Evolutionary conservation across 2,113 vertebrate species (phyloP).

Genomic region (Phycodurus eques): DNA sequence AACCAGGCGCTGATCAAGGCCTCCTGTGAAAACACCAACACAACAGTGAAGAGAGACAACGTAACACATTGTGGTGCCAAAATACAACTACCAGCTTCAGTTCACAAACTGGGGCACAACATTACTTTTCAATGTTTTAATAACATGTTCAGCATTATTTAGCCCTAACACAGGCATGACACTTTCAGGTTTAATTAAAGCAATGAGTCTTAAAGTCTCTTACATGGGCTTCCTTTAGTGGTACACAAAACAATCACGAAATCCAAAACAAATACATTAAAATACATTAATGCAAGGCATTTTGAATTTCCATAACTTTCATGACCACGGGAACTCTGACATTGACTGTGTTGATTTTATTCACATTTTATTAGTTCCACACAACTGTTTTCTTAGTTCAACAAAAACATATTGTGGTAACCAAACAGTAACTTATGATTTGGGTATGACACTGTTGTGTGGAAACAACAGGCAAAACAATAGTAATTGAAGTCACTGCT

Average conservation of each 20-base stretch:
- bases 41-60: slow-evolving; percentile 7
- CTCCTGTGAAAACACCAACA: slow-evolving; percentile 75
- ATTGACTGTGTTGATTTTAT: background rate
- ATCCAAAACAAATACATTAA: too few relatives aligned
- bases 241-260: too few relatives aligned
- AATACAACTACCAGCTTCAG: slow-evolving; percentile 8
- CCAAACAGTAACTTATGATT: background rate
- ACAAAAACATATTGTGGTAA: too few relatives aligned
- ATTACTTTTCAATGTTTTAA: background rate
- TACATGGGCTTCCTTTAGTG: too few relatives aligned
- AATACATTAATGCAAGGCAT: too few relatives aligned
- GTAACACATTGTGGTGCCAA: slow-evolving; percentile 3
- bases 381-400: too few relatives aligned
- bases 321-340: too few relatives aligned
- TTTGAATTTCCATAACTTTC: too few relatives aligned
- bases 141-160: background rate
- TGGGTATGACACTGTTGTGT: background rate
- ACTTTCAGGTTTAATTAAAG: background rate
- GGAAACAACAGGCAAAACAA: background rate
- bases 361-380: background rate
- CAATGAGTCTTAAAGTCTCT: too few relatives aligned
- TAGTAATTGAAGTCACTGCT: background rate
- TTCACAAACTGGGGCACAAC: background rate
- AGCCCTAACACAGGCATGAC: background rate
- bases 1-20: slow-evolving; percentile 92